phyloP scores from a whole-genome alignment of 2,888 invertebrate species.

The Ochropleura plecta region DNA sequence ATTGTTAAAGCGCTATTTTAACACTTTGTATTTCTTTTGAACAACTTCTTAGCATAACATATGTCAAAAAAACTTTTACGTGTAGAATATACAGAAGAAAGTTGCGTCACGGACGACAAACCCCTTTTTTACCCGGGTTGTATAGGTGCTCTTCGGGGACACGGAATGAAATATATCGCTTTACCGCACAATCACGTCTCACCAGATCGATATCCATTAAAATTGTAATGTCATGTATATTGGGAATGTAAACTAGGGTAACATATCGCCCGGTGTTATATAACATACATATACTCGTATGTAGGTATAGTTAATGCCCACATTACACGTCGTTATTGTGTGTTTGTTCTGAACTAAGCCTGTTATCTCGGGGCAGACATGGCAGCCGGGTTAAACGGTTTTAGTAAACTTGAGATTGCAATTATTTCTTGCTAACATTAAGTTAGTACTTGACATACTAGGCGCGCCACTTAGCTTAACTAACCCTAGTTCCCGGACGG shows the following conservation, averaged over 20 bases:
- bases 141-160: conserved; percentile 37
- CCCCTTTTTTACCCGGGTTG: conserved; percentile 29
- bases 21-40: conserved; percentile 22
- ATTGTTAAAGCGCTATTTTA: conserved; percentile 19
- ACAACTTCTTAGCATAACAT: conserved; percentile 11
- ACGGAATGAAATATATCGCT: conserved; percentile 46
- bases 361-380: conserved; percentile 56
- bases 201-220: conserved; percentile 59
- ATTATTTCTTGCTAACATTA: conserved; percentile 73
- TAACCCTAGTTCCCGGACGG: conserved; percentile 60
- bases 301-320: conserved; percentile 32
- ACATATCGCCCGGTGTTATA: conserved; percentile 28
- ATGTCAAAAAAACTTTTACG: conserved; percentile 10
- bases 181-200: conserved; percentile 52
- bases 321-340: conserved; percentile 44
- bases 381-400: conserved; percentile 69
- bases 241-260: conserved; percentile 42
- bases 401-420: conserved; percentile 74
- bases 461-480: conserved; percentile 72
- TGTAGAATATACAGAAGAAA: conserved; percentile 14
- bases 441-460: conserved; percentile 75
- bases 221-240: conserved; percentile 53
- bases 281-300: not conserved
- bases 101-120: conserved; percentile 16
- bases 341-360: conserved; percentile 58